phyloP scores from a whole-genome alignment of 1,140 invertebrate genomes.

The Papilio aristodemus region DNA sequence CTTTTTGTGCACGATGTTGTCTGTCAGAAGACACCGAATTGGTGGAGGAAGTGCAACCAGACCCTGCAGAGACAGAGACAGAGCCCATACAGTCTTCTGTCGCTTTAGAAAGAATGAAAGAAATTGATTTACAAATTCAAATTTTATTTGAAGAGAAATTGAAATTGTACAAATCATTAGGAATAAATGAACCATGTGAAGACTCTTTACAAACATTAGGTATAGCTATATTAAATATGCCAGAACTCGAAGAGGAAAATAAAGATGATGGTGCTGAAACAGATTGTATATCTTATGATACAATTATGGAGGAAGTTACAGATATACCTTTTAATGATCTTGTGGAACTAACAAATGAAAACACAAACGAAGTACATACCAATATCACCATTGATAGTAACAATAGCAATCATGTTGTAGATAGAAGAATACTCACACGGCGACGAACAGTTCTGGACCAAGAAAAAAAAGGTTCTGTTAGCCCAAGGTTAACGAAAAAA shows the following conservation, averaged over 20 bases:
- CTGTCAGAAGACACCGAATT: constrained; percentile 56
- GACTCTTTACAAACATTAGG: constrained; percentile 58
- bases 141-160: constrained; percentile 76
- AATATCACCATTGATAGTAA: too few species aligned
- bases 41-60: constrained; percentile 54
- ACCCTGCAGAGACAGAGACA: constrained; percentile 39
- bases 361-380: constrained; percentile 18
- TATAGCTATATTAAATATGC: constrained; percentile 68
- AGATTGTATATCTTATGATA: constrained; percentile 44
- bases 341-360: constrained; percentile 65
- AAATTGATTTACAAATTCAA: constrained; percentile 79
- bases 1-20: constrained; percentile 45
- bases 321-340: constrained; percentile 70
- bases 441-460: constrained; percentile 44
- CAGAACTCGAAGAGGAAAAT: constrained; percentile 44
- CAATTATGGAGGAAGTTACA: constrained; percentile 64
- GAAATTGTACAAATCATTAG: constrained; percentile 73
- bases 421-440: constrained; percentile 30
- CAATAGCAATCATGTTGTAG: constrained; percentile 38
- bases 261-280: constrained; percentile 40
- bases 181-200: constrained; percentile 51
- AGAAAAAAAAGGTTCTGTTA: constrained; percentile 43
- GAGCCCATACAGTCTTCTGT: constrained; percentile 47
- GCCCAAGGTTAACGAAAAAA: constrained; percentile 42
- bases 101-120: constrained; percentile 74